phyloP scores from a whole-genome alignment of 2,888 invertebrate species.

The Odontomyia ornata region DNA sequence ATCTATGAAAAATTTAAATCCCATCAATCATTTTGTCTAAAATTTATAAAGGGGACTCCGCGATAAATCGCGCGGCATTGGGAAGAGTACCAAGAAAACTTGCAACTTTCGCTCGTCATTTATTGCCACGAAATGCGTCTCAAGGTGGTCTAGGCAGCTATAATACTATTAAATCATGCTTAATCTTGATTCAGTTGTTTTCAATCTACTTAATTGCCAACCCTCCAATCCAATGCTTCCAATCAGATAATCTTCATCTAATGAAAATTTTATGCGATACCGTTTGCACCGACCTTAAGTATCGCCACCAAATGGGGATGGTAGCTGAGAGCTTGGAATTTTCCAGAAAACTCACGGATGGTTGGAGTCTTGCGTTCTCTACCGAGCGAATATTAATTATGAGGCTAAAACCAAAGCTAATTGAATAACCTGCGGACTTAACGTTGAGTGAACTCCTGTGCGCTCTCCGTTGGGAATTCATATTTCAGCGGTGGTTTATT shows the following conservation, averaged over 20 bases:
- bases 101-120: background rate
- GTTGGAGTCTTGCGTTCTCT: background rate
- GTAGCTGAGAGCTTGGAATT: background rate
- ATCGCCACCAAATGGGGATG: background rate
- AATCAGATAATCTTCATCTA: slow-evolving; percentile 47
- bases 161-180: slow-evolving; percentile 46
- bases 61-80: no score
- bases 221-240: slow-evolving; percentile 29
- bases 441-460: background rate
- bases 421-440: slow-evolving; percentile 30
- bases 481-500: no score
- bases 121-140: background rate
- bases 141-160: slow-evolving; percentile 57
- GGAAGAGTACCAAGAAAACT: background rate
- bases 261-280: slow-evolving; percentile 46
- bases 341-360: background rate
- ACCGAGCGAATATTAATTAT: slow-evolving; percentile 32
- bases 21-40: background rate
- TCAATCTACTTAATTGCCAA: slow-evolving; percentile 47
- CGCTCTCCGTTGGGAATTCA: no score
- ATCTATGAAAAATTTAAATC: background rate
- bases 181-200: slow-evolving; percentile 47
- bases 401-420: slow-evolving; percentile 31
- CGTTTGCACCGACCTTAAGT: background rate
- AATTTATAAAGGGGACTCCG: no score